Evolutionary conservation across 2,888 invertebrate species (phyloP).

Genomic region (Perizoma flavofasciatum): DNA sequence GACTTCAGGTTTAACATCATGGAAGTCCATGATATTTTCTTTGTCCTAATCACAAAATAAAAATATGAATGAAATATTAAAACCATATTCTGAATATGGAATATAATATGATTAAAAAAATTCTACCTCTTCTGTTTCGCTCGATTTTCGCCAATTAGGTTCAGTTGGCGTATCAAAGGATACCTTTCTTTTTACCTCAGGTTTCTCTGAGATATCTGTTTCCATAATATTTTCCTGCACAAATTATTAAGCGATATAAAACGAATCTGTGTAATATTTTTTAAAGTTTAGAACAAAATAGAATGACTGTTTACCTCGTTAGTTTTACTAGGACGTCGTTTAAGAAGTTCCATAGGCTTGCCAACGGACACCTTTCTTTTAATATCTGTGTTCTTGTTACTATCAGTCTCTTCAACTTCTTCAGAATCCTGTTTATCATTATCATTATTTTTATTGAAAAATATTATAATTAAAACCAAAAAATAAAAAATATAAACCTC

Average conservation of each 20-base stretch:
- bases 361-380: conserved; percentile 48
- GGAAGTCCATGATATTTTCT: conserved; percentile 40
- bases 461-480: not conserved
- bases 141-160: conserved; percentile 45
- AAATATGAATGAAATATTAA: not conserved
- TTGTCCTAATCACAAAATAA: conserved; percentile 39
- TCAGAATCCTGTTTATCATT: conserved; percentile 48
- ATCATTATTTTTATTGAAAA: conserved; percentile 11
- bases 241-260: conserved; percentile 10
- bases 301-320: conserved; percentile 45
- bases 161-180: conserved; percentile 45
- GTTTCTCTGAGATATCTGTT: conserved; percentile 40
- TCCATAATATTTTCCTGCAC: conserved; percentile 43
- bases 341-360: conserved; percentile 49
- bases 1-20: conserved; percentile 34
- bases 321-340: conserved; percentile 49
- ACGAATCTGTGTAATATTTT: not conserved
- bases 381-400: conserved; percentile 44
- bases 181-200: conserved; percentile 46
- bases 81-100: not conserved
- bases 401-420: conserved; percentile 48
- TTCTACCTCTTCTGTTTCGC: conserved; percentile 47
- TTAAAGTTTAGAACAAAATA: not conserved
- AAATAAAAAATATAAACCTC: conserved; percentile 50
- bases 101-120: not conserved